Evolutionary conservation across 2,888 invertebrate species (phyloP).

Genomic region (Phortica magna): DNA sequence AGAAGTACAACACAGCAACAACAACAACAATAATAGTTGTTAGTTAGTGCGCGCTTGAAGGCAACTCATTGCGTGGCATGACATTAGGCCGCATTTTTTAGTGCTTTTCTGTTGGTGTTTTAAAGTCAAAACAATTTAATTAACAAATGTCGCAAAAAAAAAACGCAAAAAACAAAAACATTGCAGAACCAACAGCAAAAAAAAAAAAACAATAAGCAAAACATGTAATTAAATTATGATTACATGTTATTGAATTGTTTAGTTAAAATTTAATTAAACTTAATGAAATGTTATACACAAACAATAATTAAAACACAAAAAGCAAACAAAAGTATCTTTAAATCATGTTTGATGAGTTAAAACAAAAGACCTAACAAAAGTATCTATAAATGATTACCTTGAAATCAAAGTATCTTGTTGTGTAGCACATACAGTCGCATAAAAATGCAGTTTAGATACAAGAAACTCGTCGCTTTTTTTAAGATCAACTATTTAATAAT

Average conservation of each 20-base stretch:
- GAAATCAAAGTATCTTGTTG: neutral
- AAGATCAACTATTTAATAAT: neutral
- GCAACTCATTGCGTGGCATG: no score
- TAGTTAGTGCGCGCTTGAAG: no score
- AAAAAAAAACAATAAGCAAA: neutral
- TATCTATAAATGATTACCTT: no score
- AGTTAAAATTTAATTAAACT: neutral
- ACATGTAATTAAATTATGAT: neutral
- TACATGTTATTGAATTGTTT: neutral
- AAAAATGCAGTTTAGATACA: neutral
- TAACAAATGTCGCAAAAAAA: slow-evolving; percentile 8
- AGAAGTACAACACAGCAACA: no score
- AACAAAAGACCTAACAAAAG: no score
- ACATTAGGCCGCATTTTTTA: no score
- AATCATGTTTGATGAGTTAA: no score
- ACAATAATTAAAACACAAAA: neutral
- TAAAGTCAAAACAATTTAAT: slow-evolving; percentile 3
- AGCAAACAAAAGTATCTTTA: no score
- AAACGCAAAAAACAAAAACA: neutral
- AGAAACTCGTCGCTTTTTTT: no score
- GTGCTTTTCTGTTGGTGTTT: neutral
- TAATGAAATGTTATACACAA: neutral
- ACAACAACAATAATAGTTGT: no score
- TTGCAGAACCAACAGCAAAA: no score
- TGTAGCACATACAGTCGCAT: neutral